phyloP scores from a whole-genome alignment of 2,888 invertebrate species.

The Cephus rjabovi region DNA sequence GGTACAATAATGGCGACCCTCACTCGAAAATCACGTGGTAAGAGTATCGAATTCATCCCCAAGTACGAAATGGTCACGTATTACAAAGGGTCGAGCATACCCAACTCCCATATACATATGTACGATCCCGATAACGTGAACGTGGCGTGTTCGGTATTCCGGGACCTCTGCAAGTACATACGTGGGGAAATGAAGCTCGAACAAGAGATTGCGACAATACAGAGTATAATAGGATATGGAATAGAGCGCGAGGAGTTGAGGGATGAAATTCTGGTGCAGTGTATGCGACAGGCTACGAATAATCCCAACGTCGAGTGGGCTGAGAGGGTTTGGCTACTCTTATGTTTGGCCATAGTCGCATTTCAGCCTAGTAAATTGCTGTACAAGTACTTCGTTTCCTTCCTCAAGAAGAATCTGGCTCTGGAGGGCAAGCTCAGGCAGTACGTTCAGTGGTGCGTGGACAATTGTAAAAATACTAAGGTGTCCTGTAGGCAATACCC shows the following conservation, averaged over 20 bases:
- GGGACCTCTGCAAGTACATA: constrained; percentile 90
- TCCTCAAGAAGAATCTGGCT: constrained; percentile 78
- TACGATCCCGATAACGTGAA: constrained; percentile 95
- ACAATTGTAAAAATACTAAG: constrained; percentile 90
- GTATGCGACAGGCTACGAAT: constrained; percentile 88
- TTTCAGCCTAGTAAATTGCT: constrained; percentile 90
- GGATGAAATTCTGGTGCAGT: constrained; percentile 92
- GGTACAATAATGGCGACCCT: constrained; percentile 89
- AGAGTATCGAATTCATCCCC: constrained; percentile 82
- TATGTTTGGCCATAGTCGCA: constrained; percentile 90
- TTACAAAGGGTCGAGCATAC: constrained; percentile 88
- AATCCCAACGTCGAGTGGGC: constrained; percentile 88
- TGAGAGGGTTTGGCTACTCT: constrained; percentile 87
- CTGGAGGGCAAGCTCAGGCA: constrained; percentile 79
- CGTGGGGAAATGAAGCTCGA: constrained; percentile 89
- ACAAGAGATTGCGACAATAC: constrained; percentile 84
- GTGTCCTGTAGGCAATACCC: constrained; percentile 84
- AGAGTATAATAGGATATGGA: constrained; percentile 86
- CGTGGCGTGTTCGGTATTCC: constrained; percentile 89
- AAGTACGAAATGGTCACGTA: constrained; percentile 95
- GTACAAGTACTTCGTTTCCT: constrained; percentile 83
- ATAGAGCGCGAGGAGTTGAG: constrained; percentile 91
- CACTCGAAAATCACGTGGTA: constrained; percentile 79
- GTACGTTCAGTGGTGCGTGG: constrained; percentile 94
- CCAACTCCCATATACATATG: constrained; percentile 93